Base-by-base conservation (phyloP, 2,888 invertebrate genomes). In the Antitype chi region DNA sequence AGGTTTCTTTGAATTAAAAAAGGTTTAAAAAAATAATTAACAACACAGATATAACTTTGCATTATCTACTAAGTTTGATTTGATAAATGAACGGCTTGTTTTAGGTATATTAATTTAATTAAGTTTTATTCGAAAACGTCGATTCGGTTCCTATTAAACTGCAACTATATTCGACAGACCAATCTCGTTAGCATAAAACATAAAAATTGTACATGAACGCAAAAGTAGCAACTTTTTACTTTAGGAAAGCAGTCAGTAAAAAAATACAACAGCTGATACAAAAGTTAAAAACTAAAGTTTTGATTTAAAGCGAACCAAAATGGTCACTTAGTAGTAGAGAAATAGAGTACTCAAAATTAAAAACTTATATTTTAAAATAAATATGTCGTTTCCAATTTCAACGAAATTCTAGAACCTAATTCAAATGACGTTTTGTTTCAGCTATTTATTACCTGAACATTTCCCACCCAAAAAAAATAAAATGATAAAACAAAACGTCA, bases 221-320 rank as follows among this genome's bases (percentile, higher is more conserved):
- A 68, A 80, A 70, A 64, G 55, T 38, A 60, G 15, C 13, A 80
- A 84, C 69, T 74, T 72, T 81, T 75, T 60, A 81, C 74, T 76
- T 74, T 57, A 70, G 80, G 57, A 72, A 62, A 74, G 38, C 57
- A 53, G 25, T 23, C 28, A 70, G 60, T 75, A 15, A 63, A 78
- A 67, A 73, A 23, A 70, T 49, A 62, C 64, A 78, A 68, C 82
- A 85, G 75, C 78, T 84, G 82, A 76, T 70, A 70, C 78, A 38
- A 77, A 80, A 74, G 62, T 77, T 78, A 49, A 76, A 62, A 84
- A 73, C 70, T 62, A 73, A 78, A 81, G 78, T 84, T 84, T 70
- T 63, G 62, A 77, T 83, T 84, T 60, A 81, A 28, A 72, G 28
- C 70, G 71, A 78, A 78, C 81, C 70, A 38, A 68, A 62, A 70